Conservation (phyloP, 2,113 vertebrate genomes). For the Sphyrna mokarran region DNA sequence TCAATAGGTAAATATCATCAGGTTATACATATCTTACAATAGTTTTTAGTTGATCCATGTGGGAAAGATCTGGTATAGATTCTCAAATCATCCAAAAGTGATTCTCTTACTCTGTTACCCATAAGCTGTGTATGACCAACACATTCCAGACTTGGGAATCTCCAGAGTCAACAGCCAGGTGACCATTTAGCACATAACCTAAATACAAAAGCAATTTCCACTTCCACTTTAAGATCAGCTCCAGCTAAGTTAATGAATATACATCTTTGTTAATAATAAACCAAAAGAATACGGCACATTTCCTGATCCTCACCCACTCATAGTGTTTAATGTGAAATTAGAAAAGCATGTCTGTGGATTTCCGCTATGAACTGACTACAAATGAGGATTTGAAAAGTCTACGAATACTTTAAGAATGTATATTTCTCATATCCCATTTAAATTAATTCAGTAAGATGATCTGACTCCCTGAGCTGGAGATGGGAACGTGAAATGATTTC, state of each 20-base stretch:
- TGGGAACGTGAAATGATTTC: background rate
- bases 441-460: constrained; percentile 21
- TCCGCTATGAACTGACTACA: background rate
- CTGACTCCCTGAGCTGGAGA: background rate
- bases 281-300: background rate
- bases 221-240: background rate
- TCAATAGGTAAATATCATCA: too few relatives aligned
- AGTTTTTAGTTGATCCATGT: too few relatives aligned
- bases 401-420: background rate
- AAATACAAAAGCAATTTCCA: background rate
- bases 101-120: too few relatives aligned
- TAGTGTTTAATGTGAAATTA: background rate
- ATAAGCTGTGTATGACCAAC: background rate
- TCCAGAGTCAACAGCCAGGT: background rate
- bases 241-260: background rate
- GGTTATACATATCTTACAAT: too few relatives aligned
- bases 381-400: background rate
- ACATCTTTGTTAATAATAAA: background rate
- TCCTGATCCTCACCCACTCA: background rate
- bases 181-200: background rate
- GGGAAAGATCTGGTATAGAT: too few relatives aligned
- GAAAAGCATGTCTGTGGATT: background rate
- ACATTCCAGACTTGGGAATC: background rate
- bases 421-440: background rate
- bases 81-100: too few relatives aligned